These are phyloP conservation scores for Meles meles DNA, from an alignment of 2,113 vertebrate genomes.

Conservation along the genomic window DNA sequence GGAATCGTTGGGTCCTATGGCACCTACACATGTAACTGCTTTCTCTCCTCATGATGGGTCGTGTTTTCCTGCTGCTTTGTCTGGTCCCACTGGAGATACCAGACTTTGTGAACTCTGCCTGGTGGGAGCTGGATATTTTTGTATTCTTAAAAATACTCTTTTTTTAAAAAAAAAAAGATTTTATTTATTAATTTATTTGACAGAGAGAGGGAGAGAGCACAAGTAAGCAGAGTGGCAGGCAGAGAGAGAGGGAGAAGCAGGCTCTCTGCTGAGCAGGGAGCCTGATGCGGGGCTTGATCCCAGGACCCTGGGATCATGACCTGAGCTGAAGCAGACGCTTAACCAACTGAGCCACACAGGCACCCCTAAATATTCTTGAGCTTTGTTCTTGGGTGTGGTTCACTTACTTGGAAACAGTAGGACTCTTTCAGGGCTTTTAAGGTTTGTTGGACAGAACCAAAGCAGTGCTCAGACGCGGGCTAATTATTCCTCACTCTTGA, in stretches of 20 bases:
- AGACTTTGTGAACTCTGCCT: neutral
- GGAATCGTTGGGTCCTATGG: neutral
- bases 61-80: neutral
- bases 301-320: no score
- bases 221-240: no score
- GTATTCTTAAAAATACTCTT: neutral
- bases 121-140: neutral
- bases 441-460: neutral
- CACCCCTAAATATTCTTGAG: neutral
- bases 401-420: neutral
- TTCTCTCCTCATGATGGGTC: neutral
- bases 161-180: no score
- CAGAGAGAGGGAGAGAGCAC: no score
- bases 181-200: no score
- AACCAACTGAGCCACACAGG: no score
- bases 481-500: neutral
- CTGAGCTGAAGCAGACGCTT: no score
- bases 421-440: neutral
- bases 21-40: no score
- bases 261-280: no score
- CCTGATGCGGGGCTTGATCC: no score
- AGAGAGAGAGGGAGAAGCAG: no score
- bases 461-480: neutral
- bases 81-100: neutral
- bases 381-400: neutral